Conservation (phyloP, 2,797 vertebrate species). For the Okamejei kenojei region DNA sequence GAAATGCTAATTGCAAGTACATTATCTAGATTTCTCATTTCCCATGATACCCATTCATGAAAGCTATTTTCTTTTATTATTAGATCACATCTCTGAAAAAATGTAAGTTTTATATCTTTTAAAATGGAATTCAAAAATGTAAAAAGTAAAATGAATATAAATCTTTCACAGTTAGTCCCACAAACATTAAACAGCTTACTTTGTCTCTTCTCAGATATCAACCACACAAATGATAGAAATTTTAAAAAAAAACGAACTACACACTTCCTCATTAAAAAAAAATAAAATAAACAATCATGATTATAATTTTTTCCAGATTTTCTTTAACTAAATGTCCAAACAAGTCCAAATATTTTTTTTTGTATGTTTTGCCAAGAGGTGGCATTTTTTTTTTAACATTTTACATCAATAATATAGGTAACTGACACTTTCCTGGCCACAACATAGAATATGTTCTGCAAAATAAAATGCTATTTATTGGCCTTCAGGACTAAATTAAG, state of each 20-base stretch:
- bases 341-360: background rate
- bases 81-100: background rate
- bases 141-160: background rate
- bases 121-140: background rate
- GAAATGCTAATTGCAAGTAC: background rate
- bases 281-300: background rate
- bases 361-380: background rate
- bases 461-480: background rate
- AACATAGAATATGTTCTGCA: background rate
- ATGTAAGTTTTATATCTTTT: background rate
- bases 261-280: background rate
- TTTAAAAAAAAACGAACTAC: background rate
- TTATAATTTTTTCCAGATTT: background rate
- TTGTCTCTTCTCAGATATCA: background rate
- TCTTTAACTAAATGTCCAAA: too few species aligned
- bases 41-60: background rate
- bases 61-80: background rate
- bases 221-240: background rate
- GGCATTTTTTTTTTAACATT: background rate
- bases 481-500: background rate
- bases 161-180: background rate
- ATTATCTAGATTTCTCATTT: background rate
- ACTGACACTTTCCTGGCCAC: background rate
- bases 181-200: background rate
- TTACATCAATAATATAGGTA: background rate